phyloP scores from a whole-genome alignment of 2,888 invertebrate species.

The Hedya salicella region DNA sequence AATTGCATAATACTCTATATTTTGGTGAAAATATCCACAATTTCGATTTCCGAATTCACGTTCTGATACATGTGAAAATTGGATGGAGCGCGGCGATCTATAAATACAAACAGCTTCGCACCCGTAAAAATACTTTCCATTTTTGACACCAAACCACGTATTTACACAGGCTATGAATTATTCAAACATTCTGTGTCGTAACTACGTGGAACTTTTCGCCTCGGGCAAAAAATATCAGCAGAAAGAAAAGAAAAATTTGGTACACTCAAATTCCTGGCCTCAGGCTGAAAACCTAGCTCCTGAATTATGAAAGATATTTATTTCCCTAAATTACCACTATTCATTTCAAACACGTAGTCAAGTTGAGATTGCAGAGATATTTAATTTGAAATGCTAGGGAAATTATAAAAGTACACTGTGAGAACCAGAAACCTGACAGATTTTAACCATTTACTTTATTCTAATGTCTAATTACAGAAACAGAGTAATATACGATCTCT shows the following conservation, averaged over 20 bases:
- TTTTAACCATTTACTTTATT: too few relatives aligned
- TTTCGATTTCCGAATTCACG: neutral
- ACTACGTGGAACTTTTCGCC: conserved; percentile 31
- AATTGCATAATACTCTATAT: too few relatives aligned
- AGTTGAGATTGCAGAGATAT: neutral
- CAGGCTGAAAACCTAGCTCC: neutral
- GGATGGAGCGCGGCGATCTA: neutral
- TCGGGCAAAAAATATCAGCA: conserved; percentile 21
- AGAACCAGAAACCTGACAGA: too few relatives aligned
- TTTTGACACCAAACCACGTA: conserved; percentile 19
- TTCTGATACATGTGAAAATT: too few relatives aligned
- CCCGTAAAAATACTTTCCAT: conserved; percentile 8
- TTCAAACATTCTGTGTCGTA: conserved; percentile 28
- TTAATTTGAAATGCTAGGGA: neutral
- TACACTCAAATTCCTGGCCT: conserved; percentile 9
- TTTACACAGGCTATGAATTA: conserved; percentile 32
- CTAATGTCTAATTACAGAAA: too few relatives aligned
- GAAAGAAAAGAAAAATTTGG: conserved; percentile 10
- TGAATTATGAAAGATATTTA: conserved; percentile 19
- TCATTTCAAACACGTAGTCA: neutral
- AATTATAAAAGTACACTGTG: too few relatives aligned
- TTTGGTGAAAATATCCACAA: too few relatives aligned
- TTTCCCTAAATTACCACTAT: conserved; percentile 10
- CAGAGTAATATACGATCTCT: too few relatives aligned
- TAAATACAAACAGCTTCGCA: neutral